Conservation (phyloP, 2,113 vertebrate genomes). For the Ceratotherium simum region DNA sequence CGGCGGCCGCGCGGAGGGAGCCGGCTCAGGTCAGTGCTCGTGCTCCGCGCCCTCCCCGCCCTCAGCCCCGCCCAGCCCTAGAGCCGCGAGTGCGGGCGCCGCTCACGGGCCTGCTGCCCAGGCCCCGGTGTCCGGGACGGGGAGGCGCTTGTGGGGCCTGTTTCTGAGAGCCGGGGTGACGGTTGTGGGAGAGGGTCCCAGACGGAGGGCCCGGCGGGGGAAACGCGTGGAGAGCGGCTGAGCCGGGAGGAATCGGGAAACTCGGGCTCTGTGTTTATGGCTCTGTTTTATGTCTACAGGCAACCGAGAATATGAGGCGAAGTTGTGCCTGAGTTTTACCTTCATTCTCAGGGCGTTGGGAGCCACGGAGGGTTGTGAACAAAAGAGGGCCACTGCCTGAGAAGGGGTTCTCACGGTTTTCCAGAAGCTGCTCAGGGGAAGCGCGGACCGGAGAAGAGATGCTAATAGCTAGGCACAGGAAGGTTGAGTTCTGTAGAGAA, state of each 20-base stretch:
- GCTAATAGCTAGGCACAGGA: too few species aligned
- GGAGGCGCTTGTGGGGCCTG: neutral
- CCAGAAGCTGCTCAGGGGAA: neutral
- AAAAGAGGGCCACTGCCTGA: neutral
- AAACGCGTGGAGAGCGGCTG: too few species aligned
- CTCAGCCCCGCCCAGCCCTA: fast-evolving
- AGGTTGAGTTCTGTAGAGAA: too few species aligned
- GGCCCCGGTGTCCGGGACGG: fast-evolving
- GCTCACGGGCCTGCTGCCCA: neutral
- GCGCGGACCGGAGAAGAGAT: too few species aligned
- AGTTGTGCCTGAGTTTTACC: neutral
- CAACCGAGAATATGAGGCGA: neutral
- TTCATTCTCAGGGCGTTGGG: neutral
- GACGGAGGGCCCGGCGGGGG: neutral
- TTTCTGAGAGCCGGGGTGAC: neutral
- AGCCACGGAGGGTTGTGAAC: neutral
- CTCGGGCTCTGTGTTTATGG: too few species aligned
- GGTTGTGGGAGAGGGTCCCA: neutral
- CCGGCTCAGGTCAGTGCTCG: neutral
- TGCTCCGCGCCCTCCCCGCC: neutral
- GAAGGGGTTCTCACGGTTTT: neutral
- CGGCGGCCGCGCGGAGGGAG: neutral
- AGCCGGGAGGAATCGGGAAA: too few species aligned
- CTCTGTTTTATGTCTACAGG: neutral
- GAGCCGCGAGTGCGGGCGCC: too few species aligned